A percentile compares a stretch with the other conserved stretches of the same genome.
These are phyloP conservation scores for Tillus elongatus DNA, from an alignment of 2,888 invertebrate genomes.

Conservation along the genomic window DNA sequence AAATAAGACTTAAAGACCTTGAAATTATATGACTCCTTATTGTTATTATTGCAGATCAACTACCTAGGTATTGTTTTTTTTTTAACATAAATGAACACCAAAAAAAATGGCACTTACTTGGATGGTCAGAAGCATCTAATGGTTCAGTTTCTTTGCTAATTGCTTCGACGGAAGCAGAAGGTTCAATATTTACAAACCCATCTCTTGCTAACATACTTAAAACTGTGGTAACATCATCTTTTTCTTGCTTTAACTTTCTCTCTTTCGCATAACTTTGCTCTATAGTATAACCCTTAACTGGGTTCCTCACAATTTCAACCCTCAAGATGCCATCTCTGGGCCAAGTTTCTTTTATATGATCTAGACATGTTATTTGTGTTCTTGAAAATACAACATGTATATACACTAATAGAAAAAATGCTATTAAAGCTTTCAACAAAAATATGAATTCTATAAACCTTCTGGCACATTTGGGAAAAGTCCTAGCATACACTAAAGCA, in stretches of 20 bases:
- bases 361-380: conserved; percentile 86
- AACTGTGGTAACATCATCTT: conserved; percentile 50
- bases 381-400: conserved; percentile 92
- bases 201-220: conserved; percentile 57
- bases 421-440: conserved; percentile 69
- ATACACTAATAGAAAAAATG: conserved; percentile 86
- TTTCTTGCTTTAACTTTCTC: conserved; percentile 59
- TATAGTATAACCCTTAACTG: conserved; percentile 64
- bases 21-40: no score
- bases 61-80: no score
- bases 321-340: conserved; percentile 90
- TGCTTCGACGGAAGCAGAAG: conserved; percentile 51
- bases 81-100: no score
- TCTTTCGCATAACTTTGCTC: conserved; percentile 79
- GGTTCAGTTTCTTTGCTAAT: conserved; percentile 40
- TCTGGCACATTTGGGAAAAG: conserved; percentile 75
- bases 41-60: no score
- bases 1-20: no score
- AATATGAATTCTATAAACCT: conserved; percentile 77
- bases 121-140: conserved; percentile 24
- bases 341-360: conserved; percentile 82
- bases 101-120: no score
- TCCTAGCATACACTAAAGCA: conserved; percentile 83
- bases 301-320: conserved; percentile 74
- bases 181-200: conserved; percentile 60